Conservation (phyloP, 2,888 invertebrate genomes). For the Tridacna crocea region DNA sequence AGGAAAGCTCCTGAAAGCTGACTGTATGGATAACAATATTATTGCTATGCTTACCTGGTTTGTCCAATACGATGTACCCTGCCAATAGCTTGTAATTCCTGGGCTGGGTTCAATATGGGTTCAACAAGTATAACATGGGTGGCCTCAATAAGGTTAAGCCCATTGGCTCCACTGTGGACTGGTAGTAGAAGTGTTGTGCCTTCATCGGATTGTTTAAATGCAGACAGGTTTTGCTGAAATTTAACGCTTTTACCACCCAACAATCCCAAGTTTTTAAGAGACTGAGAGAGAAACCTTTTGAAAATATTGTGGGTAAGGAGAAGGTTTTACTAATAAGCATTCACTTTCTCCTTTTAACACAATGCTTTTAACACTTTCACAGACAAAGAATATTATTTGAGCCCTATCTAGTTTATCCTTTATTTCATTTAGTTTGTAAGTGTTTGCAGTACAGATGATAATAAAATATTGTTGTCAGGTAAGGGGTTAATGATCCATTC, state of each 20-base stretch:
- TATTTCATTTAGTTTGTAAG: too few species aligned
- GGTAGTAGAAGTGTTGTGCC: slow-evolving; percentile 88
- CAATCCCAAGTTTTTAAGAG: too few species aligned
- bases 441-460: too few species aligned
- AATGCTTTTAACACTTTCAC: background rate
- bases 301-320: background rate
- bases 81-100: slow-evolving; percentile 91
- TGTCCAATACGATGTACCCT: slow-evolving; percentile 92
- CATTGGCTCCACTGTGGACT: slow-evolving; percentile 89
- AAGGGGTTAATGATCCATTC: too few species aligned
- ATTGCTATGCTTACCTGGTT: slow-evolving; percentile 85
- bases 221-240: slow-evolving; percentile 64
- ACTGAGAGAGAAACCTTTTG: background rate
- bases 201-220: slow-evolving; percentile 78
- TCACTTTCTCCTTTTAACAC: background rate
- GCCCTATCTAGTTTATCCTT: too few species aligned
- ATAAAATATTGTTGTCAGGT: too few species aligned
- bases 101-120: slow-evolving; percentile 90
- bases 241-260: too few species aligned
- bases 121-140: slow-evolving; percentile 91
- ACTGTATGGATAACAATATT: background rate
- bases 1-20: background rate
- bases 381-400: too few species aligned
- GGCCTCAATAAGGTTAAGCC: slow-evolving; percentile 91
- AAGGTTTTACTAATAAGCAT: background rate